phyloP scores from a whole-genome alignment of 2,888 invertebrate genomes.

The Ectemnius continuus region DNA sequence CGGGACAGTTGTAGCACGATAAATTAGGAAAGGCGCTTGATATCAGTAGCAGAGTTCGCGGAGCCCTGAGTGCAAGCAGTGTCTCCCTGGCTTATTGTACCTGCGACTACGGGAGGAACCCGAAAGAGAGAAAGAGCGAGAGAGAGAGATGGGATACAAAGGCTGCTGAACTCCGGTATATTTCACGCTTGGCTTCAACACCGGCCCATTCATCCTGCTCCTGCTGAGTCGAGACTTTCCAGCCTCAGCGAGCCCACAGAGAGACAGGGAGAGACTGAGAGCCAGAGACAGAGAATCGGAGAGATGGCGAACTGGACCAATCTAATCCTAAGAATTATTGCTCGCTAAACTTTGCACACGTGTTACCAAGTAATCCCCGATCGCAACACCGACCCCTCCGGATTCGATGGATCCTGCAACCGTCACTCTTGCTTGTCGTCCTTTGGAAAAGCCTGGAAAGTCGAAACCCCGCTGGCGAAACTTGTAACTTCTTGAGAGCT shows the following conservation, averaged over 20 bases:
- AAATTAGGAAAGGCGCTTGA: constrained; percentile 6
- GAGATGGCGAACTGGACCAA: constrained; percentile 13
- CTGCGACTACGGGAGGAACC: background rate
- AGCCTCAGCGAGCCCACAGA: too few relatives aligned
- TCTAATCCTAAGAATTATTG: constrained; percentile 44
- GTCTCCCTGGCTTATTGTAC: constrained; percentile 5
- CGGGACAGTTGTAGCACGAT: background rate
- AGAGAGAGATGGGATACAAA: constrained; percentile 21
- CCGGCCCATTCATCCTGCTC: constrained; percentile 40
- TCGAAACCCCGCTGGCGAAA: too few relatives aligned
- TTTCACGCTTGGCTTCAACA: constrained; percentile 47
- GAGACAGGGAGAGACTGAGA: too few relatives aligned
- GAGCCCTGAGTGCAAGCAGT: background rate
- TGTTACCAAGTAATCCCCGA: constrained; percentile 24
- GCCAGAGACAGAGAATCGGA: too few relatives aligned
- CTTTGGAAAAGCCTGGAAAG: background rate
- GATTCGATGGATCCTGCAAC: too few relatives aligned
- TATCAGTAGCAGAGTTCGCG: constrained; percentile 1
- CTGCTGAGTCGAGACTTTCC: constrained; percentile 6
- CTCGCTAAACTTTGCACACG: constrained; percentile 26
- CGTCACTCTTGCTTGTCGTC: background rate
- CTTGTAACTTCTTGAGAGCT: too few relatives aligned
- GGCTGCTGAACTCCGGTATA: constrained; percentile 34
- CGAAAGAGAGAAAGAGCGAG: background rate
- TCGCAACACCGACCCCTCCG: background rate